Evolutionary conservation across 2,888 invertebrate genomes (phyloP), one percentile per base, ranked within the genome.

Genomic region (Idaea dimidiata): DNA sequence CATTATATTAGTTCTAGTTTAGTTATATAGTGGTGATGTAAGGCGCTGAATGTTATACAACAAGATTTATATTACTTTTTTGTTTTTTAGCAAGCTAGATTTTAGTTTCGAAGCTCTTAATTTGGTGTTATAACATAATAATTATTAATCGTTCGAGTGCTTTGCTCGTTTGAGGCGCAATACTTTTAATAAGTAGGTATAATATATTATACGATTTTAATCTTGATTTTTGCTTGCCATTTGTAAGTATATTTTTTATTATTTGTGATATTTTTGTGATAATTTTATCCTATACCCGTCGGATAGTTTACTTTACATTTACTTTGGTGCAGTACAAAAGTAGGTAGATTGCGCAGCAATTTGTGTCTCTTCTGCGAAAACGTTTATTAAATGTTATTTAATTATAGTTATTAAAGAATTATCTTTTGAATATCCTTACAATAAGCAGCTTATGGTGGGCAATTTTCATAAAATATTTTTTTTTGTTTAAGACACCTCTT

Each of bases 1-100:
- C 72, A 69, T 68, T 78, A 69, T 72, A 69, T 68, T 78, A 69
- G 68, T 71, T 60, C 59, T 68, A 68, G 65, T 66, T 64, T 64
- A 59, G 14, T 10, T 43, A 10, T 43, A 14, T 43, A 33, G 7
- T 33, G 33, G 33, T 33, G 33, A 33, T 33, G 33, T 10, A 43
- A 43, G 43, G 43, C 10, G 43, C 43, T 43, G n/a, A n/a, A n/a
- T n/a, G 43, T 43, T 43, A 43, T 43, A 43, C 43, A 43, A 43
- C 43, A 43, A 14, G 8, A 4, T 10, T 43, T 10, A 24, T 43
- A n/a, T n/a, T n/a, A n/a, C n/a, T n/a, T 14, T 43, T 43, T 43
- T 43, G 43, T 43, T 43, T 43, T 43, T 14, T 6, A 8, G 10
- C 3, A 0, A 43, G 14, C 10, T 24, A 24, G 43, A 10, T 43